Evolutionary conservation across 2,113 vertebrate genomes (phyloP), one percentile per base, ranked within the genome.

Genomic region (Lepisosteus oculatus): DNA sequence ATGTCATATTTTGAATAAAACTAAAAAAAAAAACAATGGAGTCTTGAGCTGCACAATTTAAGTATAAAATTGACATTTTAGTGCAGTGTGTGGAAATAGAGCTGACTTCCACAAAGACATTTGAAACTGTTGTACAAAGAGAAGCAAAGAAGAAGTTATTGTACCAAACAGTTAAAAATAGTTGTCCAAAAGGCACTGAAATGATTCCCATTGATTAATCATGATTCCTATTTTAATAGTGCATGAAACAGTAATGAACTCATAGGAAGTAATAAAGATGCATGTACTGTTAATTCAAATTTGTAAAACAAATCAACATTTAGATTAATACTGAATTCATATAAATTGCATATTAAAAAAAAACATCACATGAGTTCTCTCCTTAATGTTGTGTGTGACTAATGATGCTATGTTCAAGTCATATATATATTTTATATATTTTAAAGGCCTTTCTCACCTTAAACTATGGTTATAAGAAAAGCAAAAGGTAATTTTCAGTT

Each of bases 261-360:
- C 76, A 51, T 56, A 66, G 69, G 65, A 71, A 67, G 55, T 73
- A 75, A 72, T 77, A 61, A 77, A 80, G 76, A 82, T 83, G 77
- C 72, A 77, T 82, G 76, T 74, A 73, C 76, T 70, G 67, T 69
- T 79, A 74, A 75, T 72, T 80, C 73, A 79, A 63, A 83, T 83
- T 79, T 72, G 69, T 72, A 74, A 74, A 71, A 29, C 73, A 47
- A 77, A 79, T 82, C 78, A 74, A 67, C 69, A 68, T 29, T 69
- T 79, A 72, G 73, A 82, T 84, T 78, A 82, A 79, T 51, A 9
- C 47, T 51, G 47, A 51, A 51, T 51, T 6, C 47, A 51, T 51
- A 29, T 51, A 51, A 5, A 51, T 51, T 6, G 47, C 5, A 51
- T 51, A 51, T 6, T 51, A 51, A 29, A 29, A 29, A 17, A 5